Percentiles rank a stretch among this genome's conserved stretches.
phyloP scores from a whole-genome alignment of 2,797 vertebrate species.

The Galaxias olidus region DNA sequence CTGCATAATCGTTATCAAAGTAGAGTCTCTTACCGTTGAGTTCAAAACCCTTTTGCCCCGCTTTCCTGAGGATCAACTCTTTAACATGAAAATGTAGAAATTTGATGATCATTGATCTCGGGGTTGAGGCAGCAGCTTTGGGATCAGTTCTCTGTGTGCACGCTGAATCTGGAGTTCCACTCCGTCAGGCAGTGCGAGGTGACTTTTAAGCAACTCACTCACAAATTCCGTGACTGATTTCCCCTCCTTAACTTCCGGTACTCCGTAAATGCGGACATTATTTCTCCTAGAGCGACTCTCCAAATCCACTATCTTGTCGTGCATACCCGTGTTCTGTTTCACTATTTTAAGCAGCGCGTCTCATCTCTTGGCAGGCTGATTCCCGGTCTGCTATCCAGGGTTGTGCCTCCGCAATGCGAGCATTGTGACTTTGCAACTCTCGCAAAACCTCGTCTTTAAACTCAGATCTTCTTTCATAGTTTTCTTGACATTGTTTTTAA shows the following conservation, averaged over 20 bases:
- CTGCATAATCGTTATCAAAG: constrained; percentile 10
- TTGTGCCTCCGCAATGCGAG: no score
- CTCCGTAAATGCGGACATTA: constrained; percentile 13
- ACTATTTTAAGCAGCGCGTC: constrained; percentile 2
- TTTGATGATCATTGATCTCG: no score
- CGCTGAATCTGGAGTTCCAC: constrained; percentile 8
- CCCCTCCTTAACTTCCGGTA: constrained; percentile 16
- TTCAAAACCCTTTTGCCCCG: no score
- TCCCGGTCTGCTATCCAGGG: constrained; percentile 10
- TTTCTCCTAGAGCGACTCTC: constrained; percentile 12
- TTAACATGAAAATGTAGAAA: constrained; percentile 21
- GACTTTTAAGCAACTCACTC: not conserved
- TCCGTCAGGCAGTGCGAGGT: constrained; percentile 9
- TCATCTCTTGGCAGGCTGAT: constrained; percentile 13
- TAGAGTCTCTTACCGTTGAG: no score
- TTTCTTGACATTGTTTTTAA: no score
- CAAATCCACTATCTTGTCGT: constrained; percentile 4
- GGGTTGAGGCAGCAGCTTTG: no score
- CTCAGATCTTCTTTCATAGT: no score
- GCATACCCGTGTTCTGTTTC: constrained; percentile 6
- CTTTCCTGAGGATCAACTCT: no score
- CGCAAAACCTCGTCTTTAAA: no score
- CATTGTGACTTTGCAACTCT: no score
- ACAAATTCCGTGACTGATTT: constrained; percentile 17
- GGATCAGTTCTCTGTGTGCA: no score